These are phyloP conservation scores for Colius striatus DNA, from an alignment of 2,113 vertebrate genomes.

Conservation along the genomic window DNA sequence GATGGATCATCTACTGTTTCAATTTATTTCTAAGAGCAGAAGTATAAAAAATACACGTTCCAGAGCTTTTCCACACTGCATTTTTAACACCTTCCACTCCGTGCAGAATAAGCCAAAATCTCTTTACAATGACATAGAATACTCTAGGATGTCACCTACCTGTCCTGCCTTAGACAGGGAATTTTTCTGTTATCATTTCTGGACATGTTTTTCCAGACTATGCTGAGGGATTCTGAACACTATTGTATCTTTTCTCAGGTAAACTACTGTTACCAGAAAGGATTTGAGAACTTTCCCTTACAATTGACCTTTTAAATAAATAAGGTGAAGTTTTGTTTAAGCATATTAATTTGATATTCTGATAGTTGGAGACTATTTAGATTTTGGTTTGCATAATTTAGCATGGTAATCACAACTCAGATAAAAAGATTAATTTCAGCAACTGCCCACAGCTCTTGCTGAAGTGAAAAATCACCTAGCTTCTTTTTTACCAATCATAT, in stretches of 20 bases:
- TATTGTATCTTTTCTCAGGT: background rate
- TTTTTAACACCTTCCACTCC: background rate
- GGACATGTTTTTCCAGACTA: background rate
- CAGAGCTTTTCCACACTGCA: background rate
- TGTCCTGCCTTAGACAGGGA: background rate
- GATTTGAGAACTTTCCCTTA: constrained; percentile 26
- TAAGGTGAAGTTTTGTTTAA: background rate
- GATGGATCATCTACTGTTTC: background rate
- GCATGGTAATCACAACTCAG: background rate
- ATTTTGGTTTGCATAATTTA: background rate
- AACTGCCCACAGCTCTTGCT: background rate
- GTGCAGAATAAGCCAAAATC: background rate
- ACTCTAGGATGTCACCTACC: background rate
- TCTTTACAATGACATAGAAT: background rate
- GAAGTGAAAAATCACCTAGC: background rate
- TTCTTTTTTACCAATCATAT: background rate
- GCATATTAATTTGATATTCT: background rate
- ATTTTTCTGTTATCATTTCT: background rate
- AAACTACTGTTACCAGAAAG: background rate
- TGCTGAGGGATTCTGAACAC: background rate
- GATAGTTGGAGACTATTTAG: background rate
- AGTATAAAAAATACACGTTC: background rate
- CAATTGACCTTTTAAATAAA: background rate
- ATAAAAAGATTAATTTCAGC: background rate
- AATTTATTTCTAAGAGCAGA: background rate